Evolutionary conservation across 2,797 vertebrate genomes (phyloP).

Genomic region (Kryptolebias ocellatus): DNA sequence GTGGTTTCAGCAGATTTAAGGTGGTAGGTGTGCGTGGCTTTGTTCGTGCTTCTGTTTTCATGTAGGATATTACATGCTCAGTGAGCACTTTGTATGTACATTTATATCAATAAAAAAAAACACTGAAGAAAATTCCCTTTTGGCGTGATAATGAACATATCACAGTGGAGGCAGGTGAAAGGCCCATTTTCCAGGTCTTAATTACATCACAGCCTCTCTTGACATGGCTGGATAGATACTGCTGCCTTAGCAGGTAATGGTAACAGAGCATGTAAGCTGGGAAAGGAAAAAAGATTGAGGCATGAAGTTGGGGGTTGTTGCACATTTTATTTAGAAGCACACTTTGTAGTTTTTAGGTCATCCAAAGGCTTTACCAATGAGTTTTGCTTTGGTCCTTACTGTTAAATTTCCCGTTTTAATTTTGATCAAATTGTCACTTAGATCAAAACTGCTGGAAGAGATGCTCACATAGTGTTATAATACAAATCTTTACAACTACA

Average conservation of each 20-base stretch:
- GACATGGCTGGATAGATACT: conserved; percentile 48
- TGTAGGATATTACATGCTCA: neutral
- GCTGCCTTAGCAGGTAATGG: conserved; percentile 52
- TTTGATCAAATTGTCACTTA: neutral
- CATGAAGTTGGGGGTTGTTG: neutral
- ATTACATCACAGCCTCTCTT: conserved; percentile 56
- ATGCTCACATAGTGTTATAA: too few species aligned
- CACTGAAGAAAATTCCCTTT: conserved; percentile 13
- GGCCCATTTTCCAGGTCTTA: conserved; percentile 47
- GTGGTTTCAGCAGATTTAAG: conserved; percentile 25
- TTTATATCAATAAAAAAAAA: conserved; percentile 17
- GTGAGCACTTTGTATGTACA: conserved; percentile 3
- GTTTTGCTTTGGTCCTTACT: too few species aligned
- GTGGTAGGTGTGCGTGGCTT: conserved; percentile 8
- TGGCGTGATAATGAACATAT: conserved; percentile 37
- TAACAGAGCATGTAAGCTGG: conserved; percentile 24
- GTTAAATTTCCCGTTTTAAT: neutral
- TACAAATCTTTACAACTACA: too few species aligned
- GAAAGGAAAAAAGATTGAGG: conserved; percentile 17
- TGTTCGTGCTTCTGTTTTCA: conserved; percentile 10
- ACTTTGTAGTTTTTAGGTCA: neutral
- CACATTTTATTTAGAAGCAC: conserved; percentile 28
- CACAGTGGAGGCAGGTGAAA: conserved; percentile 50
- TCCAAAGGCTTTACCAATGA: neutral
- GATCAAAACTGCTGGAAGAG: too few species aligned